Evolutionary conservation across 1,140 invertebrate genomes (phyloP), one percentile per base, ranked within the genome.

Genomic region (Lasaia peninsularis): DNA sequence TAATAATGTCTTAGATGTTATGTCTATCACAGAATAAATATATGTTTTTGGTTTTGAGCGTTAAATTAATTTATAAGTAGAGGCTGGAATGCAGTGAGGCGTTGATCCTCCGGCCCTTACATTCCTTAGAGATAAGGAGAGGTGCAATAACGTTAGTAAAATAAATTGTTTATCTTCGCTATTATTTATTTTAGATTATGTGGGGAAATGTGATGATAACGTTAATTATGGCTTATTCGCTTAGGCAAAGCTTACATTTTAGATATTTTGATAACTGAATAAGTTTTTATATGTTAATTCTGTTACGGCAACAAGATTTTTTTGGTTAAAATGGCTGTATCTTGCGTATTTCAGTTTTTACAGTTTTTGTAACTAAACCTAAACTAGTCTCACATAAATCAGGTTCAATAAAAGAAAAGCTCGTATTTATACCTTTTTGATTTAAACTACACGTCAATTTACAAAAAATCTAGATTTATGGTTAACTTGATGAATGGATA

Each of bases 51-150:
- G 20, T 12, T 53, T 44, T 52, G 20, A 54, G 58, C 57, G 60
- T 51, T 51, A 40, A 56, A 57, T 64, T 31, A 64, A 65, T 52
- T 64, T 63, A 58, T 74, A 62, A 63, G 44, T 67, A 18, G 57
- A 52, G 54, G 51, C 28, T 52, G 71, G 77, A 80, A 83, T 81
- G 75, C 61, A 34, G 57, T 33, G 52, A 73, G 63, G 70, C 58
- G 71, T 73, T 80, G 72, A 79, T 78, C 68, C 65, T 67, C 52
- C 20, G 52, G 34, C 58, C 56, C 58, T 55, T 51, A 59, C 71
- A 75, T 78, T 73, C 71, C 73, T 16, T 18, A 20, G 50, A 73
- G 79, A 82, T 82, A 82, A 80, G 64, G 49, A 56, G 52, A 73
- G 70, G 67, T 78, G 75, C 44, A 44, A 44, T 48, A 48, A 48